phyloP scores from a whole-genome alignment of 2,888 invertebrate genomes.

The Cyclophora albipunctata region DNA sequence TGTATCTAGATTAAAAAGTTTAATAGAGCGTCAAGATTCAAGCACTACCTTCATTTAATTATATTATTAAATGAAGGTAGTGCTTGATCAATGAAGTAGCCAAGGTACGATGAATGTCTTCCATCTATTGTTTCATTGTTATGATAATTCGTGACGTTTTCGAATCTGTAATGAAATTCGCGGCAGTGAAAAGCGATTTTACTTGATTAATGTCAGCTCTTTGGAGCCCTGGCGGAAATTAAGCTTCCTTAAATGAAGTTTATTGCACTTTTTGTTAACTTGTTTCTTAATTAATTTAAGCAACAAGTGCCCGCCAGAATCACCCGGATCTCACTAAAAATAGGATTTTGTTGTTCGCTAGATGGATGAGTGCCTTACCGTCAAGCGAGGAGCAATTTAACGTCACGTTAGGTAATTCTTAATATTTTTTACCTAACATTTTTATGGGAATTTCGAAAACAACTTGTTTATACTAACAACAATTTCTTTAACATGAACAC shows the following conservation, averaged over 20 bases:
- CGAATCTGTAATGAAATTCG: conserved; percentile 50
- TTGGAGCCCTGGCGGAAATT: conserved; percentile 53
- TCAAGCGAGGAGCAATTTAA: no score
- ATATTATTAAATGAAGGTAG: no score
- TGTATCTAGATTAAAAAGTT: no score
- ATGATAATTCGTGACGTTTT: conserved; percentile 39
- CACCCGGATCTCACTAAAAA: conserved; percentile 13
- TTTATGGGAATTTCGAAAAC: no score
- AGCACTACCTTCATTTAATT: no score
- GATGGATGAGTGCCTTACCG: no score
- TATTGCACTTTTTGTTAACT: conserved; percentile 67
- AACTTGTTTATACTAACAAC: no score
- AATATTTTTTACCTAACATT: no score
- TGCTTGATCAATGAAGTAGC: no score
- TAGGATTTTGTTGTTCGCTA: background rate
- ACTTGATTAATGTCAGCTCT: conserved; percentile 58
- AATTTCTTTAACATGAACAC: no score
- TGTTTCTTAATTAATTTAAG: conserved; percentile 64
- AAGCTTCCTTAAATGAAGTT: conserved; percentile 59
- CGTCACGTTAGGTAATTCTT: no score
- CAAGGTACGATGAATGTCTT: conserved; percentile 2
- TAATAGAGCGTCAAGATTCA: no score
- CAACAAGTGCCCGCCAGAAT: conserved; percentile 52
- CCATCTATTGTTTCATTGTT: conserved; percentile 30
- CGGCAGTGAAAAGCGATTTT: conserved; percentile 45